A percentile compares a stretch with the other conserved stretches of the same genome.
Conservation (phyloP, 2,113 vertebrate genomes). For the Cryptotis parvus region DNA sequence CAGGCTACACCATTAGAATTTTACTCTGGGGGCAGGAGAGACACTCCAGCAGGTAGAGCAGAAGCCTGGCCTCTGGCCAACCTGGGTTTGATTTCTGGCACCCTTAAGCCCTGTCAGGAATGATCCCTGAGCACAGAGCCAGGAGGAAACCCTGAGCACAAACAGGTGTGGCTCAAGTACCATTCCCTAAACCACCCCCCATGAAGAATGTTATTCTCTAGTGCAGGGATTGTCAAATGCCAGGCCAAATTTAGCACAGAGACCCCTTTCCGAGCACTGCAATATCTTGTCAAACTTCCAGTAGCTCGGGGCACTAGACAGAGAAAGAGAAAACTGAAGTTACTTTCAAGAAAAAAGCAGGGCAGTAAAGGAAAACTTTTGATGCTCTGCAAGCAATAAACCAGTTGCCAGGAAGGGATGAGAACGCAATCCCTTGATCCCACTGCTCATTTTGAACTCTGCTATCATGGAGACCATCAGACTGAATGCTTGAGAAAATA, state of each 20-base stretch:
- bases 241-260: background rate
- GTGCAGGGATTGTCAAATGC: too few species aligned
- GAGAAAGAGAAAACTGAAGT: background rate
- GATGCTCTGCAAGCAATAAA: background rate
- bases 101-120: too few species aligned
- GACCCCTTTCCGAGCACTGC: background rate
- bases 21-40: background rate
- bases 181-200: too few species aligned
- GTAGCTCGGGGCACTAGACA: background rate
- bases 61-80: too few species aligned
- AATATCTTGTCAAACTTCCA: background rate
- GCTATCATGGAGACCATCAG: background rate
- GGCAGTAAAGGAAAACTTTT: background rate
- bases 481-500: constrained; percentile 10
- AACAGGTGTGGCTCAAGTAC: too few species aligned
- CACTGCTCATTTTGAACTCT: constrained; percentile 1
- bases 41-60: background rate
- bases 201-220: too few species aligned
- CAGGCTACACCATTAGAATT: background rate
- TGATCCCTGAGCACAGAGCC: too few species aligned
- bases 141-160: too few species aligned
- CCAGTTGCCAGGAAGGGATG: background rate
- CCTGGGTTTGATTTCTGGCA: too few species aligned
- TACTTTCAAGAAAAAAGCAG: background rate
- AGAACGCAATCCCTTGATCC: background rate